Base-by-base conservation (phyloP, 2,888 invertebrate species). In the Sarcophaga caerulescens region DNA sequence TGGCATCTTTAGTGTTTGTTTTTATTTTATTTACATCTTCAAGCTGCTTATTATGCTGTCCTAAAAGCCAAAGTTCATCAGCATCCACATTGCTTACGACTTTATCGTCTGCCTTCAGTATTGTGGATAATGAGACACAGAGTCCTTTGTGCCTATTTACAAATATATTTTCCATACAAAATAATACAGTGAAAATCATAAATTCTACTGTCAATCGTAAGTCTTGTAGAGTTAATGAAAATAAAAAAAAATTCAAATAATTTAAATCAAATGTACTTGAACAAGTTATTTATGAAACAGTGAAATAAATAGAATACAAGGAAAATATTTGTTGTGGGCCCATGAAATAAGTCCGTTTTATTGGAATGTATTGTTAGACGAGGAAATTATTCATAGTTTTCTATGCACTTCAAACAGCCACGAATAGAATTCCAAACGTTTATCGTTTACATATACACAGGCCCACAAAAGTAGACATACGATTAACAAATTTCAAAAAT, bases 141-240 rank as follows among this genome's bases (percentile, higher is more conserved):
- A 84, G 84, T 78, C 75, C 86, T 78, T 75, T 75, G 14, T 86
- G 86, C 52, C 47, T 77, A n/a, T 69, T 77, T 45, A 75, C 66
- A 52, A 78, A 78, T 6, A 68, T 81, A 12, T 78, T 81, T 45
- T 21, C 62, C 21, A 71, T 78, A 76, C 68, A 78, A 66, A 77
- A 77, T 78, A 80, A 77, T 23, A 78, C 74, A 4, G 47, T 78
- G 35, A 76, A 85, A 80, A 63, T 71, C 47, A 57, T 78, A 70
- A 76, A 84, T 66, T 60, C 86, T 45, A 12, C 75, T 65, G 69
- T 71, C 47, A 75, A 75, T 57, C 76, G 83, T 85, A 85, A 83
- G 83, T 80, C 4, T 12, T 35, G 8, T 35, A 8, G 35, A 2
- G 35, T 79, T 57, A 52, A 25, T 25, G n/a, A 35, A 6, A n/a